Evolutionary conservation across 1,140 invertebrate genomes (phyloP).

Genomic region (Drosophila pachea): DNA sequence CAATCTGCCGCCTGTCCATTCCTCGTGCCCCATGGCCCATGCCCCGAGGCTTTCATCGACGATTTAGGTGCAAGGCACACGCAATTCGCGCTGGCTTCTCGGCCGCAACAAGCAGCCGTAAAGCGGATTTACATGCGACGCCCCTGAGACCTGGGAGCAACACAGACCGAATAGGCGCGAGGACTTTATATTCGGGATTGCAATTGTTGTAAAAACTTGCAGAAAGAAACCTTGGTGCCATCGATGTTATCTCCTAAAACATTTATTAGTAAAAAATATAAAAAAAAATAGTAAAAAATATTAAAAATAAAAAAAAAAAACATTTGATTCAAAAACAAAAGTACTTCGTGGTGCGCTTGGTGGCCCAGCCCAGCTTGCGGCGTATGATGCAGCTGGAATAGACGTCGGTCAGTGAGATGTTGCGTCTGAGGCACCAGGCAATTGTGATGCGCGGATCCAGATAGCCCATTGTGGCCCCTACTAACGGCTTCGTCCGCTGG

Average conservation of each 20-base stretch:
- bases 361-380: conserved; percentile 10
- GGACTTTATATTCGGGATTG: neutral
- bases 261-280: neutral
- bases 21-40: neutral
- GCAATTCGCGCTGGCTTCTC: conserved; percentile 43
- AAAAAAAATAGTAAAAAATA: neutral
- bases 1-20: neutral
- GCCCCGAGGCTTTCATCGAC: conserved; percentile 25
- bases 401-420: neutral
- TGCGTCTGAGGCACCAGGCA: conserved; percentile 14
- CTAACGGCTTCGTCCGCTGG: neutral
- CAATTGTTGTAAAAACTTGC: too few species aligned
- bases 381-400: neutral
- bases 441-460: conserved; percentile 23
- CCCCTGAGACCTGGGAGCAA: conserved; percentile 39
- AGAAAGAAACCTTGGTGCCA: too few species aligned
- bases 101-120: conserved; percentile 19
- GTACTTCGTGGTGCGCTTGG: neutral
- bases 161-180: neutral
- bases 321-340: conserved; percentile 5
- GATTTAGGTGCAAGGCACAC: conserved; percentile 55
- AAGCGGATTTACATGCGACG: conserved; percentile 67
- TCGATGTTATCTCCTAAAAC: too few species aligned
- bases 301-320: neutral
- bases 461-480: neutral